Percentiles rank a stretch among this genome's conserved stretches.
These are phyloP conservation scores for Diplodus puntazzo DNA, from an alignment of 2,797 vertebrate genomes.

Conservation along the genomic window DNA sequence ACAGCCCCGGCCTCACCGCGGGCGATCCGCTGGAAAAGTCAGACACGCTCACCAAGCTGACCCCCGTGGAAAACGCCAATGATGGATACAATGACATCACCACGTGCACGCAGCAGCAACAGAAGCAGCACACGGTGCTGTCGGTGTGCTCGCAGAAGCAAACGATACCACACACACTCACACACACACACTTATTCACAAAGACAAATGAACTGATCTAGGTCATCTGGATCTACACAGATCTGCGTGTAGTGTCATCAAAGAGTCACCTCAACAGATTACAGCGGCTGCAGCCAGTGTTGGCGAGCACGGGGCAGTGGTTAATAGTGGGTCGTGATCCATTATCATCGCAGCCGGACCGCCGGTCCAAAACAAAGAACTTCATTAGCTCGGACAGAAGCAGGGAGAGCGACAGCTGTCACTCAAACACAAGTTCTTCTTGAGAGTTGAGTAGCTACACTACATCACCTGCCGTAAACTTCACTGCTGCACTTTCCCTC, in stretches of 20 bases:
- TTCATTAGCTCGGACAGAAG: no score
- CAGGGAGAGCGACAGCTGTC: no score
- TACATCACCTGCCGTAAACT: no score
- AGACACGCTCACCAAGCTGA: slow-evolving; percentile 57
- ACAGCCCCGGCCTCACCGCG: slow-evolving; percentile 72
- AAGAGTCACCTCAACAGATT: not conserved
- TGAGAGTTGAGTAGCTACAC: no score
- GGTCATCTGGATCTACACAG: not conserved
- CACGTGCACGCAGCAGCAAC: slow-evolving; percentile 19
- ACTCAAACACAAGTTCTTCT: no score
- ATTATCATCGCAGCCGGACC: no score
- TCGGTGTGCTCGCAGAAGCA: slow-evolving; percentile 53
- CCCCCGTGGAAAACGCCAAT: slow-evolving; percentile 61
- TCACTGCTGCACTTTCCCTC: no score
- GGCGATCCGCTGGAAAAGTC: slow-evolving; percentile 81
- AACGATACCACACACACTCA: slow-evolving; percentile 17
- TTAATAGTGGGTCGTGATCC: no score
- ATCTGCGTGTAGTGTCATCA: not conserved
- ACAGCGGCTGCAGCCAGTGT: no score
- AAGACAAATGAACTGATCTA: slow-evolving; percentile 51
- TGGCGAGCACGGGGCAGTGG: no score
- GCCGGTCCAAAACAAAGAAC: no score
- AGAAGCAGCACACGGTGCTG: slow-evolving; percentile 47
- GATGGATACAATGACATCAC: slow-evolving; percentile 46
- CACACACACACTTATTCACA: slow-evolving; percentile 38